phyloP scores from a whole-genome alignment of 2,888 invertebrate genomes.

The Leptopilina syphax region DNA sequence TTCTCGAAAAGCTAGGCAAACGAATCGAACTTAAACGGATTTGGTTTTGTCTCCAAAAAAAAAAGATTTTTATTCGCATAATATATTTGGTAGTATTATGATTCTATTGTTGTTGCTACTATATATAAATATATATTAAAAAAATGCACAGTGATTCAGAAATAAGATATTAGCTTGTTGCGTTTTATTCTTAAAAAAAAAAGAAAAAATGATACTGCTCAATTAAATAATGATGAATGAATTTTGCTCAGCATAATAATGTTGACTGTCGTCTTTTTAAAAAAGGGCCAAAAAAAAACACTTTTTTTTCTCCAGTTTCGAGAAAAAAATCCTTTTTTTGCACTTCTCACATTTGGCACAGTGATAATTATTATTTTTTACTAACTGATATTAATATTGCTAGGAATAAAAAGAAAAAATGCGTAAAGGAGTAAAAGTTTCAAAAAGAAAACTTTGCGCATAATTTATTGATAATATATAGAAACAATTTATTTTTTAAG shows the following conservation, averaged over 20 bases:
- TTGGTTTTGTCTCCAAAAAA: no score
- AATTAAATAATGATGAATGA: constrained; percentile 35
- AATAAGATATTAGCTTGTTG: constrained; percentile 50
- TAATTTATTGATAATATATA: neutral
- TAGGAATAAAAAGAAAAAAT: no score
- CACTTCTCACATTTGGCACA: constrained; percentile 28
- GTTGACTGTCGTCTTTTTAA: constrained; percentile 18
- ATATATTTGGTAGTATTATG: constrained; percentile 47
- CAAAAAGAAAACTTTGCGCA: no score
- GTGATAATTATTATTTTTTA: constrained; percentile 20
- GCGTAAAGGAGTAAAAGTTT: no score
- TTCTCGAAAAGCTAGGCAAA: neutral
- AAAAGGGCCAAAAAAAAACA: constrained; percentile 21
- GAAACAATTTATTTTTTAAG: no score
- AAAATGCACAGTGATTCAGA: constrained; percentile 44
- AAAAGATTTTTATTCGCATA: neutral
- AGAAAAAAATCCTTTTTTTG: neutral
- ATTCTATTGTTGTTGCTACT: constrained; percentile 47
- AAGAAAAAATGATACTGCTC: constrained; percentile 45
- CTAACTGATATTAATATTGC: neutral
- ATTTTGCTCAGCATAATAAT: constrained; percentile 25
- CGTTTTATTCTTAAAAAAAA: constrained; percentile 45
- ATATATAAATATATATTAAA: no score
- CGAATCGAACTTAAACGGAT: neutral
- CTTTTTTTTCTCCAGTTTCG: neutral